Conservation (phyloP, 2,797 vertebrate genomes). For the Crypturellus tataupa region DNA sequence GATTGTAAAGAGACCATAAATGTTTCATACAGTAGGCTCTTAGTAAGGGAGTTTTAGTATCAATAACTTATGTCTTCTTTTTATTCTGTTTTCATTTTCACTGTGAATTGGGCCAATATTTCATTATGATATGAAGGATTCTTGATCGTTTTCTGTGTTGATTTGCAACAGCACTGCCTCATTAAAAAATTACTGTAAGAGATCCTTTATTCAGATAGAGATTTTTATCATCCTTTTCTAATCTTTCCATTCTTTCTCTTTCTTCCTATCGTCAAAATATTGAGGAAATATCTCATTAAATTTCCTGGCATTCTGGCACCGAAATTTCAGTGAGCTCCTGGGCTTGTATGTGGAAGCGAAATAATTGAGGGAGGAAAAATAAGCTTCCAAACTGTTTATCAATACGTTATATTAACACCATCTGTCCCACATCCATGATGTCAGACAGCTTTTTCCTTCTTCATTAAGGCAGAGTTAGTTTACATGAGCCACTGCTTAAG, state of each 20-base stretch:
- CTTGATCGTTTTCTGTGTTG: conserved; percentile 44
- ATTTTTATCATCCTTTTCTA: conserved; percentile 34
- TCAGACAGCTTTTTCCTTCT: conserved; percentile 56
- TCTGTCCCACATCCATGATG: conserved; percentile 54
- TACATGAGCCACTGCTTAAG: conserved; percentile 72
- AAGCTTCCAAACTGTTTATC: conserved; percentile 69
- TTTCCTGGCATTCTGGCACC: not conserved
- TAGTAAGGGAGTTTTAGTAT: conserved; percentile 64
- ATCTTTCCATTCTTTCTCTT: conserved; percentile 36
- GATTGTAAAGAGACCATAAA: conserved; percentile 23
- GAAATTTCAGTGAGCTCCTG: conserved; percentile 11
- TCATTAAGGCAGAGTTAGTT: conserved; percentile 71
- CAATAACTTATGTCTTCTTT: conserved; percentile 67
- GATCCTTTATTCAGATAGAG: not conserved
- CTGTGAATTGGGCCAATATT: conserved; percentile 52
- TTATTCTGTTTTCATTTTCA: conserved; percentile 56
- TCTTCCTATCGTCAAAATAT: conserved; percentile 47
- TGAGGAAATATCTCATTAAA: conserved; percentile 38
- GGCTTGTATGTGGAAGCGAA: conserved; percentile 21
- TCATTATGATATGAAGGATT: conserved; percentile 34
- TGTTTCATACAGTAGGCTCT: conserved; percentile 58
- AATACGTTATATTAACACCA: conserved; percentile 71
- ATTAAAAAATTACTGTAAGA: conserved; percentile 62
- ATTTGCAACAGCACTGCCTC: conserved; percentile 55
- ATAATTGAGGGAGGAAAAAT: conserved; percentile 62